Percentiles rank a stretch among this genome's conserved stretches.
Evolutionary conservation across 2,113 vertebrate species (phyloP).

Genomic region (Lophochroa leadbeateri): DNA sequence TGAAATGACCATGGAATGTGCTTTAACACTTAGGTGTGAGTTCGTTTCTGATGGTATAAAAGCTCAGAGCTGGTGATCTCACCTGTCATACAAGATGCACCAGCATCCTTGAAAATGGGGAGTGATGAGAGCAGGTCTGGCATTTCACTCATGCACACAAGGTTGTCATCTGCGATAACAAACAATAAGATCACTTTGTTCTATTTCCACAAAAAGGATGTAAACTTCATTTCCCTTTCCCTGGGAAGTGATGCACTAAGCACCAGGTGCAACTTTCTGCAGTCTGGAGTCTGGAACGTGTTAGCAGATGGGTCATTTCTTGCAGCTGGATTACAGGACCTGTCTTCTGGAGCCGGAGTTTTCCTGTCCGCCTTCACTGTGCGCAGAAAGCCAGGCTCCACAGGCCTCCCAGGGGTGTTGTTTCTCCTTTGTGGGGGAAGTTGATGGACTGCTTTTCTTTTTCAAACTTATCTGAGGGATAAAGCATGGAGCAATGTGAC

Average conservation of each 20-base stretch:
- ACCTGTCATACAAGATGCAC: not conserved
- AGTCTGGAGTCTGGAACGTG: accelerated
- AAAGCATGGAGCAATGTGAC: not conserved
- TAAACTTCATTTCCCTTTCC: not conserved
- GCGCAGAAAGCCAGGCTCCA: not conserved
- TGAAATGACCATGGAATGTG: not conserved
- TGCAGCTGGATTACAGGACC: not conserved
- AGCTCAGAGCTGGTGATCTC: not conserved
- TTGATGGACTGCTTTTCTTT: not conserved
- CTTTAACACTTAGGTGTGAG: not conserved
- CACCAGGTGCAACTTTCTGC: not conserved
- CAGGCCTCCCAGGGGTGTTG: not conserved
- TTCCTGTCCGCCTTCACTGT: accelerated
- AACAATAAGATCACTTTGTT: not conserved
- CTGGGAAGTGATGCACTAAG: not conserved
- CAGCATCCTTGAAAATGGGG: not conserved
- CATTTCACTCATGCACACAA: accelerated
- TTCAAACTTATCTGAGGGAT: not conserved
- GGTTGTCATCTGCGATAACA: accelerated
- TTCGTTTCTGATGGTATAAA: accelerated
- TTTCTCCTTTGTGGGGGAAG: not conserved
- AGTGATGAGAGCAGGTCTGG: not conserved
- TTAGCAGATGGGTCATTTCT: accelerated
- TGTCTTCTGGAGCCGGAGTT: not conserved
- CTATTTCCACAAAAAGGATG: not conserved